Percentiles rank a stretch among this genome's conserved stretches.
These are phyloP conservation scores for Stratiomys singularior DNA, from an alignment of 2,888 invertebrate species.

Conservation along the genomic window DNA sequence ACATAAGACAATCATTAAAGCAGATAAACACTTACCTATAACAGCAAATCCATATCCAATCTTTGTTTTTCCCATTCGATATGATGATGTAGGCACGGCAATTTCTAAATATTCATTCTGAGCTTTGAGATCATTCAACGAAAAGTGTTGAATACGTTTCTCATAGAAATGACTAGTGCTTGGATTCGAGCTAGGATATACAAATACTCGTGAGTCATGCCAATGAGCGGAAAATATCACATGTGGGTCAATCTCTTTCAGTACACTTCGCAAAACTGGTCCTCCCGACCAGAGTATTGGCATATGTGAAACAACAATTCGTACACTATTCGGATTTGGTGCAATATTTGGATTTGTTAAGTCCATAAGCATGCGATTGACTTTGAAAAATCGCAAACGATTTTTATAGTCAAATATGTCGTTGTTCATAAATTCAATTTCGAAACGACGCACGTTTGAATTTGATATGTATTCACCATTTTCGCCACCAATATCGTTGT, in stretches of 20 bases:
- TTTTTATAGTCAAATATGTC: slow-evolving; percentile 72
- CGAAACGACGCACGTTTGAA: slow-evolving; percentile 78
- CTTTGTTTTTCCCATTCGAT: slow-evolving; percentile 90
- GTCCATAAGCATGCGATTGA: slow-evolving; percentile 75
- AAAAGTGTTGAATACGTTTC: slow-evolving; percentile 55
- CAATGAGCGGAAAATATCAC: slow-evolving; percentile 77
- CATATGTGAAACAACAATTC: slow-evolving; percentile 78
- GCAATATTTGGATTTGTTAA: slow-evolving; percentile 69
- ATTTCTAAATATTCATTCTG: slow-evolving; percentile 75
- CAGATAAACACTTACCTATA: slow-evolving; percentile 70
- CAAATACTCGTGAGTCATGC: slow-evolving; percentile 67
- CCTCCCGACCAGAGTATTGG: slow-evolving; percentile 68
- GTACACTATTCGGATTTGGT: slow-evolving; percentile 58
- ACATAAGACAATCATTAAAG: background rate
- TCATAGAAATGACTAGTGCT: slow-evolving; percentile 60
- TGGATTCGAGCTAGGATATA: slow-evolving; percentile 60
- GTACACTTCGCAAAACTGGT: slow-evolving; percentile 66
- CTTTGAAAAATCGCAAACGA: slow-evolving; percentile 75
- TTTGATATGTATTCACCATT: slow-evolving; percentile 74
- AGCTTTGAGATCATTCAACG: slow-evolving; percentile 58
- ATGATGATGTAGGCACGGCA: slow-evolving; percentile 93
- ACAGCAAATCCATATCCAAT: slow-evolving; percentile 89
- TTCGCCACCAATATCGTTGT: slow-evolving; percentile 98
- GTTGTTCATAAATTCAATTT: slow-evolving; percentile 78
- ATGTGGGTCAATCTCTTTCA: slow-evolving; percentile 74